A percentile compares a stretch with the other conserved stretches of the same genome.
These are phyloP conservation scores for Montipora cactus DNA, from an alignment of 64 coral and sea anemone genomes.

Conservation along the genomic window DNA sequence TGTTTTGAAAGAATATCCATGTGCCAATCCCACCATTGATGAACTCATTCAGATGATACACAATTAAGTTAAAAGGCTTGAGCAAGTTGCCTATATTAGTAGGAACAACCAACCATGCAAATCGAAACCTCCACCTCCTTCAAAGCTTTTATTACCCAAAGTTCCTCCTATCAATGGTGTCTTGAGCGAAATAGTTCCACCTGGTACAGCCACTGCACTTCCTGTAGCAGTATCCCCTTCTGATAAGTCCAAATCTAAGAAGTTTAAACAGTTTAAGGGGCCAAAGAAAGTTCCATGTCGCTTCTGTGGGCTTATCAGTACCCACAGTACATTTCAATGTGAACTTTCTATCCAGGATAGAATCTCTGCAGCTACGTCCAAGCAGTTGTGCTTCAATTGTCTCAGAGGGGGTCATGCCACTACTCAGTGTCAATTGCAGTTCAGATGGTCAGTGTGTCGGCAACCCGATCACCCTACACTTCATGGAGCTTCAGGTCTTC, in stretches of 20 bases:
- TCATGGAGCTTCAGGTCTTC: slow-evolving; percentile 63
- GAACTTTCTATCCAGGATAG: slow-evolving; percentile 56
- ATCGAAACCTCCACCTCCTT: not conserved
- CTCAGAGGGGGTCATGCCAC: slow-evolving; percentile 48
- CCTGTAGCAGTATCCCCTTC: slow-evolving; percentile 28
- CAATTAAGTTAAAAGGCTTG: slow-evolving; percentile 72
- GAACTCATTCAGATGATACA: slow-evolving; percentile 56
- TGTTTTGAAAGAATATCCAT: slow-evolving; percentile 62
- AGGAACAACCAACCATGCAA: slow-evolving; percentile 15
- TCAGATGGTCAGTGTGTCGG: slow-evolving; percentile 49
- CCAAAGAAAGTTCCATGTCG: slow-evolving; percentile 39
- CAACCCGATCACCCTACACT: slow-evolving; percentile 60
- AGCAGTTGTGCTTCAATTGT: slow-evolving; percentile 64
- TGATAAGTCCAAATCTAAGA: slow-evolving; percentile 35
- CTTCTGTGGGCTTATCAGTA: slow-evolving; percentile 31
- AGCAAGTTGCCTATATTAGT: slow-evolving; percentile 59
- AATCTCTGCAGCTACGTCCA: slow-evolving; percentile 53
- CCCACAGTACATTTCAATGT: slow-evolving; percentile 64
- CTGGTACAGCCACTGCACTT: slow-evolving; percentile 59
- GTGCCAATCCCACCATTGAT: slow-evolving; percentile 4
- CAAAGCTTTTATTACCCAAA: not conserved
- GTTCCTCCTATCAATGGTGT: not conserved
- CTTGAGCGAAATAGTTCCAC: slow-evolving; percentile 22
- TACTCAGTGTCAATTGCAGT: slow-evolving; percentile 39
- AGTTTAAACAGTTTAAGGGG: slow-evolving; percentile 1